These are phyloP conservation scores for Microchrysa polita DNA, from an alignment of 2,888 invertebrate species.

Conservation along the genomic window DNA sequence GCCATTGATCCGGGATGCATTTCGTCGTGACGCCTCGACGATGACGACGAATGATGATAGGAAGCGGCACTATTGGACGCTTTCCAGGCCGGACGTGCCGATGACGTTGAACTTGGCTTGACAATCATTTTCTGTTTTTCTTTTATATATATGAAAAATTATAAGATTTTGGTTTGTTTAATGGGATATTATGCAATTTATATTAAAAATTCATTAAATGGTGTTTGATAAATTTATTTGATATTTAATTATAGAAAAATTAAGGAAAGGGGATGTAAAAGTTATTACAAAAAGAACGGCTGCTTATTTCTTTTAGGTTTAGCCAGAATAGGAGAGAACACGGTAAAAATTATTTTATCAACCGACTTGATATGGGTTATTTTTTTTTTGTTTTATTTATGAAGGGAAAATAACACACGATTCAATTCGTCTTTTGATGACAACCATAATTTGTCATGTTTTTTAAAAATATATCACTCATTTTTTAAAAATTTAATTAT, in stretches of 20 bases:
- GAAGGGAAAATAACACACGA: too few species aligned
- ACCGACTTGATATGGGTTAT: too few species aligned
- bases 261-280: too few species aligned
- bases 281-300: neutral
- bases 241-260: too few species aligned
- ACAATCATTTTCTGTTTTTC: slow-evolving; percentile 46
- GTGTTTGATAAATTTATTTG: too few species aligned
- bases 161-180: slow-evolving; percentile 30
- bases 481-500: neutral
- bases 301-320: neutral
- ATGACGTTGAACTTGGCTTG: slow-evolving; percentile 48
- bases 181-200: slow-evolving; percentile 19
- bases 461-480: neutral
- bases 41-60: slow-evolving; percentile 47
- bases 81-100: slow-evolving; percentile 51
- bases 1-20: slow-evolving; percentile 33
- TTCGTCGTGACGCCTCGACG: slow-evolving; percentile 50
- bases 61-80: slow-evolving; percentile 47
- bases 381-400: too few species aligned
- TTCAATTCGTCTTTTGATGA: too few species aligned
- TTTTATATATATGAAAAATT: slow-evolving; percentile 35
- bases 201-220: too few species aligned
- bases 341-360: too few species aligned
- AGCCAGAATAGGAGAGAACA: too few species aligned
- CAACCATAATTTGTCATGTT: too few species aligned